Evolutionary conservation across 2,888 invertebrate genomes (phyloP).

Genomic region (Salticus scenicus): DNA sequence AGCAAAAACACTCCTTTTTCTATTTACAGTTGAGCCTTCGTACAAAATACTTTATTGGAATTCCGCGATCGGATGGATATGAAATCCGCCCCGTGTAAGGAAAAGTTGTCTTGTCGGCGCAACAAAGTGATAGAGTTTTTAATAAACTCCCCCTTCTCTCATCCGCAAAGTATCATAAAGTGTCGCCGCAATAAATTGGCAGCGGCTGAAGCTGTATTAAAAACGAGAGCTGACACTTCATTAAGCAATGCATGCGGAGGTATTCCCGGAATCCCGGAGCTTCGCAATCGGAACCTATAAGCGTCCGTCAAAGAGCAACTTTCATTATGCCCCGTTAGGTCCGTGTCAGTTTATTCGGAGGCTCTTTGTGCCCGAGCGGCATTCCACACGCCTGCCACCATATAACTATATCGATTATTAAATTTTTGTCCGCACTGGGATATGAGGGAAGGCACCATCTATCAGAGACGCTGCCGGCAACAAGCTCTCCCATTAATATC

Average conservation of each 20-base stretch:
- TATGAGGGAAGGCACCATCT: constrained; percentile 53
- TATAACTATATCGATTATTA: constrained; percentile 71
- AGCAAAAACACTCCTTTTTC: not conserved
- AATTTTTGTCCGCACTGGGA: constrained; percentile 67
- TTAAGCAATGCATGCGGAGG: constrained; percentile 18
- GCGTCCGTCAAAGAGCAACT: constrained; percentile 68
- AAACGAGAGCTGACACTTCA: constrained; percentile 14
- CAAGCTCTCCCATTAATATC: constrained; percentile 66
- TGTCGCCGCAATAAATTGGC: constrained; percentile 66
- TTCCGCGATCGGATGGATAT: not conserved
- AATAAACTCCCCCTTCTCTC: constrained; percentile 34
- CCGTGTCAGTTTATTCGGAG: constrained; percentile 68
- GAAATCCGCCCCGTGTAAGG: constrained; percentile 17
- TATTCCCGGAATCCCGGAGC: constrained; percentile 44
- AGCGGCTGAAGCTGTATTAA: constrained; percentile 42
- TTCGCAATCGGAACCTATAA: constrained; percentile 51
- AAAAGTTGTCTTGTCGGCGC: constrained; percentile 26
- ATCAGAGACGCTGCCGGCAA: constrained; percentile 42
- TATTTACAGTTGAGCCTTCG: not conserved
- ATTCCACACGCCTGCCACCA: constrained; percentile 54
- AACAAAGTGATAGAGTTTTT: constrained; percentile 64
- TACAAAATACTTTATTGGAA: constrained; percentile 15
- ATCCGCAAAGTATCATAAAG: constrained; percentile 44
- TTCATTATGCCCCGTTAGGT: constrained; percentile 64
- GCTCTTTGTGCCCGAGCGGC: constrained; percentile 47